These are phyloP conservation scores for Danaus plexippus DNA, from an alignment of 1,140 invertebrate genomes.

Conservation along the genomic window DNA sequence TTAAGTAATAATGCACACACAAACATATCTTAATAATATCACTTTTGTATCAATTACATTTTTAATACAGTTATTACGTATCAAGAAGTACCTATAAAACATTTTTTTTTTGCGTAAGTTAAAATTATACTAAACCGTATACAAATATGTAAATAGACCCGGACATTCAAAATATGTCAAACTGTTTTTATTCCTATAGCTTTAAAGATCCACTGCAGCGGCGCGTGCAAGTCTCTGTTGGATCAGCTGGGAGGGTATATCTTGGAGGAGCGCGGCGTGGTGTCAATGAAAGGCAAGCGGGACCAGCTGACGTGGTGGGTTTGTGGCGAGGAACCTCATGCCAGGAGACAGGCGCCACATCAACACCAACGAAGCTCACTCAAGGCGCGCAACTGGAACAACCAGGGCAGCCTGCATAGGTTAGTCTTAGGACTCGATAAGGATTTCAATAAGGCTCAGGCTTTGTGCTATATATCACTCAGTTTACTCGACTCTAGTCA, in stretches of 20 bases:
- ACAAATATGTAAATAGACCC: too few species aligned
- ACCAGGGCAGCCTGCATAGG: constrained; percentile 58
- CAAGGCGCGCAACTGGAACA: constrained; percentile 70
- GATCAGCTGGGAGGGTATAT: constrained; percentile 90
- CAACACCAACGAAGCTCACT: constrained; percentile 75
- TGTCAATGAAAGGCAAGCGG: constrained; percentile 90
- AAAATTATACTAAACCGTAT: too few species aligned
- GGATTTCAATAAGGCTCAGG: too few species aligned
- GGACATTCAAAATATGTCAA: too few species aligned
- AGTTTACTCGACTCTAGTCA: too few species aligned
- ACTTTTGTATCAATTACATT: too few species aligned
- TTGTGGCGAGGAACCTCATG: constrained; percentile 80
- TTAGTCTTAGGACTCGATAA: constrained; percentile 10
- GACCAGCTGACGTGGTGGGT: constrained; percentile 91
- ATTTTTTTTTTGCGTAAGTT: too few species aligned
- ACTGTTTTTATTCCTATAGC: constrained; percentile 57
- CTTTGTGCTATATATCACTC: too few species aligned
- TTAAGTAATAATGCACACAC: too few species aligned
- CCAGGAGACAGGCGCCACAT: constrained; percentile 62
- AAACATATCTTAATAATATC: too few species aligned
- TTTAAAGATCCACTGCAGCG: constrained; percentile 92
- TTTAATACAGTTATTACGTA: too few species aligned
- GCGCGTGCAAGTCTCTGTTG: constrained; percentile 85
- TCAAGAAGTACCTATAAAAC: too few species aligned
- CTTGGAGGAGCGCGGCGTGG: constrained; percentile 82